A percentile compares a stretch with the other conserved stretches of the same genome.
Evolutionary conservation across 2,113 vertebrate species (phyloP).

Genomic region (Elanus axillaris): DNA sequence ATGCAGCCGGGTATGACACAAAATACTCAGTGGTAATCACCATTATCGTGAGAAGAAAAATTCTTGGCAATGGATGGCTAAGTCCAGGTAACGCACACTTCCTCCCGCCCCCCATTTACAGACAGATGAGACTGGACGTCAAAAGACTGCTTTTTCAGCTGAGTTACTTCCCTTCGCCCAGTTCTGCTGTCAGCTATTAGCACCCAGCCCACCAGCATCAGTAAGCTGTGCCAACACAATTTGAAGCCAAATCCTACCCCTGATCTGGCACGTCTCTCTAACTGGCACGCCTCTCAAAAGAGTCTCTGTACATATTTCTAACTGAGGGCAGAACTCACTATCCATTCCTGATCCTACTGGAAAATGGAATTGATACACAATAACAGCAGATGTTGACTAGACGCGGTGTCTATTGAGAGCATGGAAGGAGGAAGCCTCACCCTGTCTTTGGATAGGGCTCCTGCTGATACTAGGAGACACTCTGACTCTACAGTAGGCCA

Average conservation of each 20-base stretch:
- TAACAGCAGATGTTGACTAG: not conserved
- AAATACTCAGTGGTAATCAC: not conserved
- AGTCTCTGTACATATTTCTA: not conserved
- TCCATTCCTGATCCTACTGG: not conserved
- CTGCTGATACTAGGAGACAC: not conserved
- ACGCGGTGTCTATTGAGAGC: fast-evolving
- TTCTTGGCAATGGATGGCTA: not conserved
- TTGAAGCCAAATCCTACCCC: not conserved
- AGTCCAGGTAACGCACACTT: not conserved
- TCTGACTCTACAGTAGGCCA: not conserved
- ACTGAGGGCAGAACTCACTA: not conserved
- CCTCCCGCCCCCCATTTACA: not conserved
- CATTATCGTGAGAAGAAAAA: not conserved
- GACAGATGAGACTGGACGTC: not conserved
- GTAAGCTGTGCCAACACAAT: not conserved
- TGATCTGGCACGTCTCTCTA: not conserved
- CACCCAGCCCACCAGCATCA: not conserved
- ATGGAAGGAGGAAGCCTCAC: not conserved
- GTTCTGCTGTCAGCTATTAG: not conserved
- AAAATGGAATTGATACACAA: fast-evolving
- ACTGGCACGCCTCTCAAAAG: not conserved
- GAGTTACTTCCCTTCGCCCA: not conserved
- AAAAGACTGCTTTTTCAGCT: not conserved
- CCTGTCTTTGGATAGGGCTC: not conserved
- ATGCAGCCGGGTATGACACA: not conserved